phyloP scores from a whole-genome alignment of 53 echinoderm and acorn worm genomes.

The Arbacia lixula region DNA sequence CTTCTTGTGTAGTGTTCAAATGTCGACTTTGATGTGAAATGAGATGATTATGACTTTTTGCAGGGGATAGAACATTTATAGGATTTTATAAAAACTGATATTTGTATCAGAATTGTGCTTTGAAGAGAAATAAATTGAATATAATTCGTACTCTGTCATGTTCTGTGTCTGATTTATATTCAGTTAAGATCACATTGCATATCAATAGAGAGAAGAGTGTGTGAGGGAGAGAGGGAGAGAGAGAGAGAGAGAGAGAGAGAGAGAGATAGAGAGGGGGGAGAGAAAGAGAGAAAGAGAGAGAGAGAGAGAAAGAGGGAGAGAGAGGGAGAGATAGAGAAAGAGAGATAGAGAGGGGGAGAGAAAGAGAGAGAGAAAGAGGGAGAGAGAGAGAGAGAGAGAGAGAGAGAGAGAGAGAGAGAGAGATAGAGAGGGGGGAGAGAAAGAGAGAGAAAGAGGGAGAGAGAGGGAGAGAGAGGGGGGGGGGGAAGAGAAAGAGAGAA shows the following conservation, averaged over 20 bases:
- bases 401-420: background rate
- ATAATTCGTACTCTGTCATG: background rate
- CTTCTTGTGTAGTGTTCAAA: no score
- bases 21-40: background rate
- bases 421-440: background rate
- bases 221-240: background rate
- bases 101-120: slow-evolving; percentile 27
- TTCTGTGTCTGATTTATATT: background rate
- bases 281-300: background rate
- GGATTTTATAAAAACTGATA: background rate
- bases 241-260: background rate
- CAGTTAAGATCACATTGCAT: background rate
- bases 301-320: background rate
- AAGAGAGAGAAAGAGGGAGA: background rate
- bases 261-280: background rate
- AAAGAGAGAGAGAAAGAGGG: background rate
- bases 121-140: slow-evolving; percentile 17
- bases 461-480: background rate
- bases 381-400: background rate
- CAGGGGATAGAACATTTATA: background rate
- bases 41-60: background rate
- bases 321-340: background rate
- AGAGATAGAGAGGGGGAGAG: background rate
- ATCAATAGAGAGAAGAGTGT: background rate
- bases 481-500: background rate